Evolutionary conservation across 2,888 invertebrate genomes (phyloP).

Genomic region (Leptopilina syphax): DNA sequence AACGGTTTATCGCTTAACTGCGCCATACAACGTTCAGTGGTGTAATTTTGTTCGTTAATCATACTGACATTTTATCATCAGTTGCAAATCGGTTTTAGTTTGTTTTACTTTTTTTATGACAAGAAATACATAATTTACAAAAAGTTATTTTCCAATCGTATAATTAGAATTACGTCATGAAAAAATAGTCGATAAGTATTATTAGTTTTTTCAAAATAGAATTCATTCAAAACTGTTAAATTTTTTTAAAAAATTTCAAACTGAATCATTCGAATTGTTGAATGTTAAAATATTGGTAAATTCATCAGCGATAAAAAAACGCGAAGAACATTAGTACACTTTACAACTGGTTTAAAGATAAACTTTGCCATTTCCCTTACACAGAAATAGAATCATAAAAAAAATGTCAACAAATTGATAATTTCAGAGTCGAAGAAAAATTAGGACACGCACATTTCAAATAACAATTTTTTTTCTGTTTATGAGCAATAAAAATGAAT

Average conservation of each 20-base stretch:
- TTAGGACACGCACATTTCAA: background rate
- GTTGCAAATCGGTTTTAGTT: background rate
- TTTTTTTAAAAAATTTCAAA: too few species aligned
- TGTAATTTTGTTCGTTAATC: background rate
- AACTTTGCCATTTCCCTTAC: background rate
- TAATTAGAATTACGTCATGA: too few species aligned
- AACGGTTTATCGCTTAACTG: conserved; percentile 15
- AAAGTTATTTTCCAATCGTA: too few species aligned
- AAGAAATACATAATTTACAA: too few species aligned
- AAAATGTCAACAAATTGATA: background rate
- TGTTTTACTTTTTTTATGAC: background rate
- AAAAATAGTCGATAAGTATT: too few species aligned
- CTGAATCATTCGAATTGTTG: too few species aligned
- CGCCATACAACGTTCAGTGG: background rate
- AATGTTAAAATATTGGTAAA: too few species aligned
- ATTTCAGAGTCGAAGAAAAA: background rate
- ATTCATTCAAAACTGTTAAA: too few species aligned
- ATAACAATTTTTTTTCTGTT: background rate
- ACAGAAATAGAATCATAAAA: background rate
- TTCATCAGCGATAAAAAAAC: background rate
- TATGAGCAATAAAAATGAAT: conserved; percentile 1
- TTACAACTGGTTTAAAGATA: background rate
- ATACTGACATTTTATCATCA: background rate
- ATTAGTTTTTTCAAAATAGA: too few species aligned
- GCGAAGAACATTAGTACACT: background rate